Evolutionary conservation across 2,888 invertebrate species (phyloP).

Genomic region (Abrostola triplasia): DNA sequence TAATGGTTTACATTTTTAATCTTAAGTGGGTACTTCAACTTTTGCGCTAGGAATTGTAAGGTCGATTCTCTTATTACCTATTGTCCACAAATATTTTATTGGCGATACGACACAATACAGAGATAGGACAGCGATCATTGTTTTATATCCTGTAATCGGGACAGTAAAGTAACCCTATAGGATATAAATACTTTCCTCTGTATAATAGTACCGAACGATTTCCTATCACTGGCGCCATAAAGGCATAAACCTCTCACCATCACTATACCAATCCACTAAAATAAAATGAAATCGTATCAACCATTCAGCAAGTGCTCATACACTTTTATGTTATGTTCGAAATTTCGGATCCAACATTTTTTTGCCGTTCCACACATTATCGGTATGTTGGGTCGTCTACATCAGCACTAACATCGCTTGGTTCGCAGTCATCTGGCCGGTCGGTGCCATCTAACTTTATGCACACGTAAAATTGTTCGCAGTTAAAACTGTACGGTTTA

Average conservation of each 20-base stretch:
- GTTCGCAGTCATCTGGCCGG: constrained; percentile 25
- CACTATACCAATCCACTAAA: constrained; percentile 27
- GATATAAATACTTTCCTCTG: background rate
- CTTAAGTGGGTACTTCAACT: too few relatives aligned
- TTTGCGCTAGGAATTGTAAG: too few relatives aligned
- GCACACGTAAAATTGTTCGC: constrained; percentile 32
- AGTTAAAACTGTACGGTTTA: constrained; percentile 39
- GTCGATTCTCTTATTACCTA: too few relatives aligned
- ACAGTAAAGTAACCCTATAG: too few relatives aligned
- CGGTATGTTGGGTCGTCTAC: constrained; percentile 19
- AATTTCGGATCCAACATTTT: constrained; percentile 10
- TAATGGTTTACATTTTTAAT: too few relatives aligned
- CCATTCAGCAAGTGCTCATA: constrained; percentile 13
- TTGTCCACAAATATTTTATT: too few relatives aligned
- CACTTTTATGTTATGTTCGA: constrained; percentile 28
- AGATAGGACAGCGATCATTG: too few relatives aligned
- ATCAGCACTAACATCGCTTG: constrained; percentile 8
- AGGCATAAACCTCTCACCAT: constrained; percentile 25
- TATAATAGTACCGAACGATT: background rate
- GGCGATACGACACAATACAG: too few relatives aligned
- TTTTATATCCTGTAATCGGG: too few relatives aligned
- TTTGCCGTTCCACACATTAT: background rate
- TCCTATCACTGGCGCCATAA: constrained; percentile 18
- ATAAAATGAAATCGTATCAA: constrained; percentile 14
- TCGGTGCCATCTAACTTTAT: constrained; percentile 36